A percentile compares a stretch with the other conserved stretches of the same genome.
Evolutionary conservation across 2,888 invertebrate genomes (phyloP).

Genomic region (Tigriopus californicus): DNA sequence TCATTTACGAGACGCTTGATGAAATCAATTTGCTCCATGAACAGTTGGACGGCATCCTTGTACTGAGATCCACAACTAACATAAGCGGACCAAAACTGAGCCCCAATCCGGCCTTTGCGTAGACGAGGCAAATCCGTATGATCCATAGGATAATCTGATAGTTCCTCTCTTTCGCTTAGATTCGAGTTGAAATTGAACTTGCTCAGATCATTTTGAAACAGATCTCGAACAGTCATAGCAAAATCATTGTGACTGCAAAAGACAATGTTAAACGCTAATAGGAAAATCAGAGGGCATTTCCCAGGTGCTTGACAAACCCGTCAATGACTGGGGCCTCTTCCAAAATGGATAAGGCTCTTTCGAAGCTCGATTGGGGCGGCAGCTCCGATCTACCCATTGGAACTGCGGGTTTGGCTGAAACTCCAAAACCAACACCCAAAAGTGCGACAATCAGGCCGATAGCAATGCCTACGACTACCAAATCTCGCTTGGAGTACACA

Average conservation of each 20-base stretch:
- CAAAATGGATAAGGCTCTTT: neutral
- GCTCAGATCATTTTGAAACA: conserved; percentile 17
- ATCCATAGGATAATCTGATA: neutral
- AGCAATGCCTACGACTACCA: neutral
- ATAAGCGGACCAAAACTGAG: conserved; percentile 41
- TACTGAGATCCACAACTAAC: conserved; percentile 43
- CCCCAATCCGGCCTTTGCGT: conserved; percentile 25
- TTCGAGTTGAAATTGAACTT: conserved; percentile 17
- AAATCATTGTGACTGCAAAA: conserved; percentile 19
- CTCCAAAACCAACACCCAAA: neutral
- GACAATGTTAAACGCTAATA: neutral
- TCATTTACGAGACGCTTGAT: conserved; percentile 38
- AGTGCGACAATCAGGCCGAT: neutral
- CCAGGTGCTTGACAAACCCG: neutral
- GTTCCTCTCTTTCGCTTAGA: neutral
- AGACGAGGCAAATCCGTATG: conserved; percentile 28
- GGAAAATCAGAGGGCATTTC: too few relatives aligned
- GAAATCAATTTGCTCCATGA: conserved; percentile 45
- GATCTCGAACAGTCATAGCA: conserved; percentile 17
- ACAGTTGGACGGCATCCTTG: conserved; percentile 42
- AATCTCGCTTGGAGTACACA: conserved; percentile 1
- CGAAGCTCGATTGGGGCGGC: neutral
- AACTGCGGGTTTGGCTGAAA: neutral
- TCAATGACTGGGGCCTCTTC: neutral
- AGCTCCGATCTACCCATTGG: neutral